Evolutionary conservation across 2,888 invertebrate species (phyloP).

Genomic region (Clistopyga incitator): DNA sequence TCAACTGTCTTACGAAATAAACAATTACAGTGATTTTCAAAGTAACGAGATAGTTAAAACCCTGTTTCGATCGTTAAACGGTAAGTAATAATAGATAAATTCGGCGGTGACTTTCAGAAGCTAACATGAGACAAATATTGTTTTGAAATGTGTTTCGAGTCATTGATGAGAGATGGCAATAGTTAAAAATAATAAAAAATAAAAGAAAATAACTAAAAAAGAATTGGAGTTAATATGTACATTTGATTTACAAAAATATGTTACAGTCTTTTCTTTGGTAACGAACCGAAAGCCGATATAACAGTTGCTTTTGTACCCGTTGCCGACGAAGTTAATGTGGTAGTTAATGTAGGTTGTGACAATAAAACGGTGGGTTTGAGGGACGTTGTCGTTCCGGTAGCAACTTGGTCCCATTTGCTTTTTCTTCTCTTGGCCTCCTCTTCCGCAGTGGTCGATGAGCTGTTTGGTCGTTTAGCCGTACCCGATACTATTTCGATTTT

Average conservation of each 20-base stretch:
- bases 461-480: conserved; percentile 86
- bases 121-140: conserved; percentile 1
- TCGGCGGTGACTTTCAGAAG: conserved; percentile 21
- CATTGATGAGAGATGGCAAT: conserved; percentile 13
- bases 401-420: conserved; percentile 97
- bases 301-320: conserved; percentile 96
- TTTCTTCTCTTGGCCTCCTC: conserved; percentile 92
- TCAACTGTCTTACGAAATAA: too few species aligned
- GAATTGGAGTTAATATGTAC: conserved; percentile 67
- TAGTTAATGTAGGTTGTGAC: conserved; percentile 90
- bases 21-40: too few species aligned
- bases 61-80: background rate
- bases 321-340: conserved; percentile 90
- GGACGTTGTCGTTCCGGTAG: conserved; percentile 86
- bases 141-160: conserved; percentile 13
- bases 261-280: conserved; percentile 90
- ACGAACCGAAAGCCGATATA: conserved; percentile 96
- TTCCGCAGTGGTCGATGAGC: conserved; percentile 83
- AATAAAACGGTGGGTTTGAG: conserved; percentile 90
- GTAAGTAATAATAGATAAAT: conserved; percentile 2
- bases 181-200: background rate
- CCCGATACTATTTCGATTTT: conserved; percentile 95
- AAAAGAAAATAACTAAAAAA: conserved; percentile 11
- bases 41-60: too few species aligned
- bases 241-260: conserved; percentile 69